phyloP scores from a whole-genome alignment of 2,888 invertebrate species.

The Bugulina stolonifera region DNA sequence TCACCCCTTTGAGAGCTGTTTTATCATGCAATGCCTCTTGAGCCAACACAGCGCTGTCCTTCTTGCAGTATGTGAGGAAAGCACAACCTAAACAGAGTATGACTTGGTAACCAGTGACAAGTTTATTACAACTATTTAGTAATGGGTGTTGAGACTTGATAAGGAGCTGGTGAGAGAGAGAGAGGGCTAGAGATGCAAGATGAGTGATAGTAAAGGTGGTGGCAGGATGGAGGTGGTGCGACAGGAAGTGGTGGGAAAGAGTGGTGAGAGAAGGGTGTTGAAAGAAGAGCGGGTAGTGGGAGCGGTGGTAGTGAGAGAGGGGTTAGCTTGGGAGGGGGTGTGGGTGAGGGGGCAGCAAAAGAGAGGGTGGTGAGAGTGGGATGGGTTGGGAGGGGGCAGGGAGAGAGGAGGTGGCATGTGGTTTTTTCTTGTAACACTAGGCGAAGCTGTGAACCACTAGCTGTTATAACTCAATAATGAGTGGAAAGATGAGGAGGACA shows the following conservation, averaged over 20 bases:
- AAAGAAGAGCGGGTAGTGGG: background rate
- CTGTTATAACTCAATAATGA: too few species aligned
- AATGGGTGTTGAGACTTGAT: background rate
- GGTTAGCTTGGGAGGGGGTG: too few species aligned
- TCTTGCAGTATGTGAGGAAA: slow-evolving; percentile 94
- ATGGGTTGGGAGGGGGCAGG: too few species aligned
- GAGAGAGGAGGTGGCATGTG: too few species aligned
- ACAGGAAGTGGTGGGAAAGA: slow-evolving; percentile 18
- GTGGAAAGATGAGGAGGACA: too few species aligned
- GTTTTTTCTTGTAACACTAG: too few species aligned
- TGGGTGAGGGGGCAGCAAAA: too few species aligned
- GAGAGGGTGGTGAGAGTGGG: too few species aligned
- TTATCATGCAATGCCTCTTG: slow-evolving; percentile 93
- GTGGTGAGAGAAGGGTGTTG: slow-evolving; percentile 16
- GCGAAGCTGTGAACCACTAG: too few species aligned
- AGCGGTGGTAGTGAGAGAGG: background rate
- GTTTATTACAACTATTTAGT: background rate
- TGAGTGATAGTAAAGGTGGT: slow-evolving; percentile 24
- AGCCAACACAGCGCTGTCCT: slow-evolving; percentile 88
- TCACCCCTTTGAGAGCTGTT: slow-evolving; percentile 96
- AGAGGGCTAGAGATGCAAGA: slow-evolving; percentile 18
- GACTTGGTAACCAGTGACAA: too few species aligned
- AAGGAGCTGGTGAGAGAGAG: slow-evolving; percentile 7
- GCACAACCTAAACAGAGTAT: slow-evolving; percentile 73
- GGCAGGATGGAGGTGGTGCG: slow-evolving; percentile 6